These are phyloP conservation scores for Sphaerodactylus townsendi DNA, from an alignment of 2,113 vertebrate genomes.

Conservation along the genomic window DNA sequence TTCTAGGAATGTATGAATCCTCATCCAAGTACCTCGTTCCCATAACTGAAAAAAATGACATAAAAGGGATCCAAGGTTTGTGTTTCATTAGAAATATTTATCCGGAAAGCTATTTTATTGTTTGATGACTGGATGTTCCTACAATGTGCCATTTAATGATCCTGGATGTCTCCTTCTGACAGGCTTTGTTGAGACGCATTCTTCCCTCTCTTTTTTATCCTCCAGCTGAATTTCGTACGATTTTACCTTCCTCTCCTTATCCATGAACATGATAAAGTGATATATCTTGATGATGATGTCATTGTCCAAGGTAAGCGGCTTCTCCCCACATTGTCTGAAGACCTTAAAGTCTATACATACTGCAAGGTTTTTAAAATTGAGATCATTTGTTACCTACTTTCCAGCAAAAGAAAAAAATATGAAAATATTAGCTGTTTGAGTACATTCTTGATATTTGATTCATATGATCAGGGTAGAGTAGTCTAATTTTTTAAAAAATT, in stretches of 20 bases:
- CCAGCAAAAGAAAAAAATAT: not conserved
- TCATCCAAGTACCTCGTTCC: not conserved
- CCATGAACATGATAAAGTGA: slow-evolving; percentile 85
- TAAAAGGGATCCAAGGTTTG: not conserved
- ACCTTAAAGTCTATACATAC: not conserved
- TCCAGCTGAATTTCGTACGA: slow-evolving; percentile 94
- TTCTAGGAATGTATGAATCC: not conserved
- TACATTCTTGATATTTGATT: not conserved
- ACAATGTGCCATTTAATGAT: not conserved
- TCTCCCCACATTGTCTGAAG: not conserved
- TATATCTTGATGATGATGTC: slow-evolving; percentile 95
- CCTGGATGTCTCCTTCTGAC: not conserved
- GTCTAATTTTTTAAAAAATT: too few species aligned
- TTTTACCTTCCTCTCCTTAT: slow-evolving; percentile 92
- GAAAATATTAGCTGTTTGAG: not conserved
- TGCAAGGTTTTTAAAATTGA: slow-evolving; percentile 7
- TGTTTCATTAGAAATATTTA: not conserved
- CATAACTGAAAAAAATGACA: not conserved
- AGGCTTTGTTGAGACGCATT: not conserved
- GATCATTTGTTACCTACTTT: not conserved
- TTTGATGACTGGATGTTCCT: not conserved
- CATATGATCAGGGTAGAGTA: not conserved
- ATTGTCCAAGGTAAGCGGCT: slow-evolving; percentile 90
- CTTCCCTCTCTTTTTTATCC: slow-evolving; percentile 33
- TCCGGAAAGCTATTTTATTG: not conserved